Base-by-base conservation (phyloP, 2,888 invertebrate genomes). In the Nysson spinosus region DNA sequence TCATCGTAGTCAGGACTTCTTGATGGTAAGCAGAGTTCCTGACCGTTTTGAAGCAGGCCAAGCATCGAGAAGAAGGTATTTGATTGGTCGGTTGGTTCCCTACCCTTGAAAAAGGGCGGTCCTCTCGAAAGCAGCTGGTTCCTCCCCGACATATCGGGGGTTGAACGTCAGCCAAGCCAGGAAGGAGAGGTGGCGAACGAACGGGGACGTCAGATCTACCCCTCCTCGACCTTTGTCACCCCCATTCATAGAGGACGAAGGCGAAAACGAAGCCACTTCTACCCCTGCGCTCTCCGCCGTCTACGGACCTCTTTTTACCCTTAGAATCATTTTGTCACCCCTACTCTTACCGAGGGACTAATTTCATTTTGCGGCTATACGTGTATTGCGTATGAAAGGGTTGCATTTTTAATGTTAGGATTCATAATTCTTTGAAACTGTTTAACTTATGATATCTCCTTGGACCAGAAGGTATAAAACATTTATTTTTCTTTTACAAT, bases 1-100 rank as follows among this genome's bases (percentile, higher is more conserved):
- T 82, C 81, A 81, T 74, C 75, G 72, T 61, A 42, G 70, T 47
- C 54, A 67, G 72, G 79, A 83, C 83, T 83, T 83, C 81, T 80
- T 77, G 79, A 81, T 81, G 80, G 66, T 40, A 56, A 62, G 61
- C 63, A 67, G 64, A 60, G 69, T 50, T 58, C 57, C 54, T 57
- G 63, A 56, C 66, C 63, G 60, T 61, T 74, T 58, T 55, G 52
- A 55, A 46, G 49, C 51, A 32, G 46, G 39, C 46, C 28, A 12
- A 12, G 34, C 40, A 26, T 58, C 37, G 63, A 64, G 66, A 69
- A 56, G 34, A 69, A 68, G 39, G 37, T 49, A 72, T 9, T 37
- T 35, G 32, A 85, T 84, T 84, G 84, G 84, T 35, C 46, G 64
- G 51, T 52, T 20, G 19, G 30, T 69, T 77, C 78, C 83, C 82